Conservation (phyloP, 2,888 invertebrate genomes). For the Hoplodrina blanda region DNA sequence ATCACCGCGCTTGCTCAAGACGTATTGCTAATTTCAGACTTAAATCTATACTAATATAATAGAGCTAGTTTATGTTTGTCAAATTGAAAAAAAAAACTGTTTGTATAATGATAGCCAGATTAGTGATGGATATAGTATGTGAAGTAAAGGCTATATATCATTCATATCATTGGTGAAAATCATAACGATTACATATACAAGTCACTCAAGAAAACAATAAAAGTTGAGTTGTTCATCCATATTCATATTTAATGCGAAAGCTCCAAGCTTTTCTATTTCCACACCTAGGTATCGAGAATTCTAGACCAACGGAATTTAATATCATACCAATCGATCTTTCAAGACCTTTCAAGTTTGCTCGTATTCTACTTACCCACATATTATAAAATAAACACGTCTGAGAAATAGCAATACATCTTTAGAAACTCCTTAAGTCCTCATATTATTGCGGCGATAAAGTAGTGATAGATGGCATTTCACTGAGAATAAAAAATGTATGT, state of each 20-base stretch:
- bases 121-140: too few species aligned
- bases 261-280: background rate
- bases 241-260: background rate
- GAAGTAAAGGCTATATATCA: too few species aligned
- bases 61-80: too few species aligned
- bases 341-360: slow-evolving; percentile 23
- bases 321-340: slow-evolving; percentile 39
- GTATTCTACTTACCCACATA: slow-evolving; percentile 11
- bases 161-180: too few species aligned
- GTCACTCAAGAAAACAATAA: background rate
- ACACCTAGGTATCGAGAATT: slow-evolving; percentile 8
- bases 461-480: slow-evolving; percentile 26
- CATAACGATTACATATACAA: background rate
- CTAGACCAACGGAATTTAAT: slow-evolving; percentile 40
- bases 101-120: too few species aligned
- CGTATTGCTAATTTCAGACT: too few species aligned
- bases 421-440: slow-evolving; percentile 12
- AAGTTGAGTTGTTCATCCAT: background rate
- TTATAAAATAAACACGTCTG: slow-evolving; percentile 2
- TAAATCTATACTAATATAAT: too few species aligned
- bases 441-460: background rate
- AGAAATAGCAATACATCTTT: slow-evolving; percentile 38
- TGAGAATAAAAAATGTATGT: slow-evolving; percentile 8
- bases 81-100: too few species aligned
- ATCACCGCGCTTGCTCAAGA: too few species aligned